Conservation (phyloP, 2,888 invertebrate species). For the Zele albiditarsus region DNA sequence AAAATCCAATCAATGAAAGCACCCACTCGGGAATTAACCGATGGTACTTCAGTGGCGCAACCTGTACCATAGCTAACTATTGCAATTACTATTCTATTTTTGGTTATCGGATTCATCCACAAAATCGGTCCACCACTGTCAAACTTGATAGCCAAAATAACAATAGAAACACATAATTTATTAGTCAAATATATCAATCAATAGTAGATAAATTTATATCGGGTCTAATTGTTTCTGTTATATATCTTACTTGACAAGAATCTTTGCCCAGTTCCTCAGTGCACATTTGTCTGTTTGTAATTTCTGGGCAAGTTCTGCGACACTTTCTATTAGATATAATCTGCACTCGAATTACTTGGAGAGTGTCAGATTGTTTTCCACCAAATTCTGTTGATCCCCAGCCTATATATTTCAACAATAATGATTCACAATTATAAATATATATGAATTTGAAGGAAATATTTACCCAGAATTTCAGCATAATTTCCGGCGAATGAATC, state of each 20-base stretch:
- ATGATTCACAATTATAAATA: not conserved
- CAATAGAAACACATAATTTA: not conserved
- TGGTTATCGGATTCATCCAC: slow-evolving; percentile 73
- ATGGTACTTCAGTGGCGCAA: slow-evolving; percentile 75
- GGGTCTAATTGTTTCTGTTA: too few relatives aligned
- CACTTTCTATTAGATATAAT: slow-evolving; percentile 74
- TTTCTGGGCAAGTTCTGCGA: slow-evolving; percentile 50
- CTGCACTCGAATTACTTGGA: slow-evolving; percentile 75
- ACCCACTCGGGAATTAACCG: slow-evolving; percentile 76
- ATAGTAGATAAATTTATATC: too few relatives aligned
- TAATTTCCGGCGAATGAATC: slow-evolving; percentile 60
- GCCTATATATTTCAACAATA: slow-evolving; percentile 71
- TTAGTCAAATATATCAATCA: not conserved
- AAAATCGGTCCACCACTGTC: slow-evolving; percentile 77
- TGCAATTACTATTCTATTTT: slow-evolving; percentile 69
- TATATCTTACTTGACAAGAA: slow-evolving; percentile 76
- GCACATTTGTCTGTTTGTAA: slow-evolving; percentile 71
- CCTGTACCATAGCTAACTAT: slow-evolving; percentile 75
- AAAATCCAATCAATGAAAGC: slow-evolving; percentile 76
- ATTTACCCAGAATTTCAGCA: slow-evolving; percentile 64
- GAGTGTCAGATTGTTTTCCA: slow-evolving; percentile 73
- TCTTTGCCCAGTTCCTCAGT: slow-evolving; percentile 75
- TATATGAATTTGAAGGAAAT: too few relatives aligned
- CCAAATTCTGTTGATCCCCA: slow-evolving; percentile 77
- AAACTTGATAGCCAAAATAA: slow-evolving; percentile 49